These are phyloP conservation scores for Calliopum simillimum DNA, from an alignment of 2,888 invertebrate genomes.

Conservation along the genomic window DNA sequence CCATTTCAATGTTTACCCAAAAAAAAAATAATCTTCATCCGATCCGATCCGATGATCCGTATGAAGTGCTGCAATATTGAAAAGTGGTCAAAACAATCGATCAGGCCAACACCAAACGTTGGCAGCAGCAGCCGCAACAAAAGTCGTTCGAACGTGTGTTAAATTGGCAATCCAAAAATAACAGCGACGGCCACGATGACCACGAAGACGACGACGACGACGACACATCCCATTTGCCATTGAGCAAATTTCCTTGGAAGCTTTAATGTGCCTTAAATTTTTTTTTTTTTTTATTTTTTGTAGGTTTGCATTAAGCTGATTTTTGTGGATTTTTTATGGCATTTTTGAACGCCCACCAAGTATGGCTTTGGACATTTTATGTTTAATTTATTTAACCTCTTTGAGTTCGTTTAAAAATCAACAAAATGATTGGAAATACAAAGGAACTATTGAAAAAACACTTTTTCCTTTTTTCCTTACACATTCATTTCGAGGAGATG, in stretches of 20 bases:
- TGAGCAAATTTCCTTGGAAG: conserved; percentile 42
- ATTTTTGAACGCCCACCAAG: conserved; percentile 47
- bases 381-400: neutral
- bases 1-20: conserved; percentile 27
- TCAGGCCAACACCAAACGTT: conserved; percentile 32
- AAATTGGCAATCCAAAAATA: neutral
- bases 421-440: too few relatives aligned
- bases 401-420: too few relatives aligned
- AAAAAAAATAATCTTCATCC: conserved; percentile 22
- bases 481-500: too few relatives aligned
- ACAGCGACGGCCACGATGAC: neutral
- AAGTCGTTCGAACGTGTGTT: neutral
- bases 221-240: neutral
- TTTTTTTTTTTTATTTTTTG: conserved; percentile 21
- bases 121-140: neutral
- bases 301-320: conserved; percentile 26
- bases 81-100: conserved; percentile 35
- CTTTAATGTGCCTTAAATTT: conserved; percentile 2
- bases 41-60: too few relatives aligned
- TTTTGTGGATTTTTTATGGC: conserved; percentile 41
- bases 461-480: too few relatives aligned
- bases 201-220: neutral
- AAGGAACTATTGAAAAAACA: too few relatives aligned
- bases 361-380: conserved; percentile 10
- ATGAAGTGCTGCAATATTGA: conserved; percentile 21